Evolutionary conservation across 1,140 invertebrate species (phyloP).

Genomic region (Elymnias hypermnestra): DNA sequence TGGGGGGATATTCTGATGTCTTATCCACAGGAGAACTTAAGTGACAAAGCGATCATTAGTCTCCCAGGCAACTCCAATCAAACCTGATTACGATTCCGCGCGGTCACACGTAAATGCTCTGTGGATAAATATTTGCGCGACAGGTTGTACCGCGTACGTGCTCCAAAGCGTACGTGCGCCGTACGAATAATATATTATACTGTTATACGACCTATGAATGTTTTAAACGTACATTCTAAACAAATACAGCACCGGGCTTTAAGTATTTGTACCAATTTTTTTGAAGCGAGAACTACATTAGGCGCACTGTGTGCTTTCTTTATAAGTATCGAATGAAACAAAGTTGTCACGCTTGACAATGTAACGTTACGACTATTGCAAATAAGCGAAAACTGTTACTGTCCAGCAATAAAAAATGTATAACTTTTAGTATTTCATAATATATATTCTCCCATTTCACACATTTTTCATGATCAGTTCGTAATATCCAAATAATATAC

Average conservation of each 20-base stretch:
- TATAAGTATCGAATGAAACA: too few species aligned
- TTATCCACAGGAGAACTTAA: conserved; percentile 1
- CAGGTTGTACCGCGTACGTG: conserved; percentile 64
- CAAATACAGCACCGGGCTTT: conserved; percentile 1
- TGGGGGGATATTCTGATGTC: background rate
- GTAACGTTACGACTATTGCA: too few species aligned
- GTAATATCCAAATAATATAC: too few species aligned
- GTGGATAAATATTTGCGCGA: conserved; percentile 71
- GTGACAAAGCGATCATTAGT: conserved; percentile 30
- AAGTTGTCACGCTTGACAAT: too few species aligned
- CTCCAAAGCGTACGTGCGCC: conserved; percentile 11
- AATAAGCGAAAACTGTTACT: too few species aligned
- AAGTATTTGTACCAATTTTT: too few species aligned
- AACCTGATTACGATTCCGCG: conserved; percentile 63
- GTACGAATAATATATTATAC: conserved; percentile 47
- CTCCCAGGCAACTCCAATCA: conserved; percentile 44
- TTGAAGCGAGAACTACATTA: too few species aligned
- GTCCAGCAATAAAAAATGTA: too few species aligned
- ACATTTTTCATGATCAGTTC: too few species aligned
- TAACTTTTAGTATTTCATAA: too few species aligned
- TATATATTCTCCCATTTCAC: too few species aligned
- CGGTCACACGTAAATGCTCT: conserved; percentile 65
- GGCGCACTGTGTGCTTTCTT: too few species aligned
- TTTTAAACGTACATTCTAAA: conserved; percentile 13
- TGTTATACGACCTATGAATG: conserved; percentile 50